Base-by-base conservation (phyloP, 2,797 vertebrate species). In the Peromyscus nudipes region DNA sequence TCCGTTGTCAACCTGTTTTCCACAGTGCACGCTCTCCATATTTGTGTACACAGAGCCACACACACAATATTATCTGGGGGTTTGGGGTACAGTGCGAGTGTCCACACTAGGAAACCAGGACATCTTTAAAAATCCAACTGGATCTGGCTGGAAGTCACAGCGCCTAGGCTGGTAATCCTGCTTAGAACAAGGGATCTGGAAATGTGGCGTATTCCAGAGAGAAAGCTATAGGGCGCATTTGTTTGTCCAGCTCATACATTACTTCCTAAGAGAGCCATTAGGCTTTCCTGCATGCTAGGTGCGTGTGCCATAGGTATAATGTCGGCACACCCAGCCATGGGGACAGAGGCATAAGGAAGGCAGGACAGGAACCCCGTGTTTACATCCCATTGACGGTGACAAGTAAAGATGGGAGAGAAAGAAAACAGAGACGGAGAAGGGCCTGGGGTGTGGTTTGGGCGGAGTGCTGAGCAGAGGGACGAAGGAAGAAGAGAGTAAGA, bases 101-200 rank as follows among this genome's bases (percentile, higher is more conserved):
- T 37, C 40, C 21, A 57, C 27, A 23, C 37, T 0, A 14, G 69
- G 46, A 96, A 93, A 93, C 43, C 40, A 25, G 80, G 90, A 84
- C 76, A 67, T 67, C 43, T 80, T 81, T 76, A 81, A 40, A 93
- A 93, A 83, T 37, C 13, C 52, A 76, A 49, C 87, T 37, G 75
- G 40, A 29, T 64, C 37, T 60, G 73, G 34, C 10, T 52, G 75
- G 23, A 79, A 88, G 23, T 92, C 17, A 29, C 46, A 91, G 57
- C 34, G 10, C n/a, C 62, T 75, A 75, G n/a, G 8, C 67, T 43
- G 27, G 34, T 52, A 34, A 37, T 82, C 49, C 52, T 57, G 76
- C 37, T 91, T 43, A 77, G 75, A 93, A 65, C n/a, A 79, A 64
- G 76, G 27, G 77, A 83, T 49, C 69, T 94, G 95, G 65, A 77